Evolutionary conservation across 2,113 vertebrate species (phyloP), one percentile per base, ranked within the genome.

Genomic region (Tamias sibiricus): DNA sequence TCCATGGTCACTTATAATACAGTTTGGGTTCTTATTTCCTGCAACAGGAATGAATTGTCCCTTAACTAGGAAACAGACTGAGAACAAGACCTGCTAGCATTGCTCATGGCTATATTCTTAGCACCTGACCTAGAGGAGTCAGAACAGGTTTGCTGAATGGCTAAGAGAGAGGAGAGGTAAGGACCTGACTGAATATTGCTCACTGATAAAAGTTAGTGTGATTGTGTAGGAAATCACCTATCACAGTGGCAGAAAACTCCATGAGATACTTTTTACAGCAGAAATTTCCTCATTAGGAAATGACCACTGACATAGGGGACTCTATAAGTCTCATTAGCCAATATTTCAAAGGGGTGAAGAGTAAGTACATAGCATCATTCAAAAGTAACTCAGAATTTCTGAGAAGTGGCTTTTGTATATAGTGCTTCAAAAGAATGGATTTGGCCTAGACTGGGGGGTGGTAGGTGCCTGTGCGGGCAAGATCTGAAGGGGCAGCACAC

Each of bases 351-450:
- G 74, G 40, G 9, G 20, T 54, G 32, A 79, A 52, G 32, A 85
- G 4, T 62, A 81, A 92, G 37, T 59, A 35, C 4, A 16, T 1
- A 26, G 77, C 26, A 52, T 68, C 66, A 59, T 75, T 96, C 57
- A 32, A 90, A 90, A 95, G 74, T 68, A 87, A 86, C 64, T 52
- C 57, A 47, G 76, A 82, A 83, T 88, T 82, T 87, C 54, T 42
- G 17, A 94, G 62, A 86, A 71, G 62, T 40, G 42, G 12, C 37
- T 42, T 75, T 71, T 82, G 77, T 66, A 47, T 32, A 52, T 19
- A 90, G 22, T n/a, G 64, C 57, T 87, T 91, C 88, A 37, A 90
- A 93, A 64, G 68, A 64, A 57, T 28, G n/a, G 37, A 49, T 81
- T 72, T 91, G 42, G 44, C 40, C 24, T 40, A 20, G 66, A 10